A percentile compares a stretch with the other conserved stretches of the same genome.
Evolutionary conservation across 2,888 invertebrate species (phyloP).

Genomic region (Acheta domesticus): DNA sequence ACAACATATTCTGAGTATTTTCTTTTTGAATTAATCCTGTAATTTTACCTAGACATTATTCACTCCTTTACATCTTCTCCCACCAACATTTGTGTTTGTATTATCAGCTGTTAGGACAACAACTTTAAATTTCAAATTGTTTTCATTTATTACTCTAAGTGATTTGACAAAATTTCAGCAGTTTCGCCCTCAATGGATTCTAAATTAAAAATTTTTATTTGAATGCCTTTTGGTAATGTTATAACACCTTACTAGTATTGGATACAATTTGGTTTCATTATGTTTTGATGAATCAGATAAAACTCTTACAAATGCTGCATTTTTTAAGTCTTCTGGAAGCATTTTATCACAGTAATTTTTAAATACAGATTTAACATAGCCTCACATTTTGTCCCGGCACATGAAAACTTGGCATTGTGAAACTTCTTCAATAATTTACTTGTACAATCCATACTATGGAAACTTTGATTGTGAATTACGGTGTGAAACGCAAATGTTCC

Average conservation of each 20-base stretch:
- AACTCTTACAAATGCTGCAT: conserved; percentile 28
- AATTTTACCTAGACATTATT: conserved; percentile 19
- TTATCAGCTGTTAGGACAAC: conserved; percentile 5
- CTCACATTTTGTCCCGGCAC: conserved; percentile 23
- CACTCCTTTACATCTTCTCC: not conserved
- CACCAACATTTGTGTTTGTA: conserved; percentile 19
- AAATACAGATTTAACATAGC: not conserved
- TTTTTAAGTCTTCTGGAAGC: conserved; percentile 20
- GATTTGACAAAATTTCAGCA: not conserved
- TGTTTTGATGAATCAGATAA: conserved; percentile 37
- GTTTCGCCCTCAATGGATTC: not conserved
- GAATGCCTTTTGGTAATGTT: not conserved
- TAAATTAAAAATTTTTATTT: conserved; percentile 18
- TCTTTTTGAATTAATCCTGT: not conserved
- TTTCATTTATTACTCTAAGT: not conserved
- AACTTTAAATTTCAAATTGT: conserved; percentile 12
- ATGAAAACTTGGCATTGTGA: conserved; percentile 28
- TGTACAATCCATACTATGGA: conserved; percentile 31
- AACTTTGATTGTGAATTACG: conserved; percentile 34
- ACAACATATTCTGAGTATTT: not conserved
- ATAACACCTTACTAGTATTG: conserved; percentile 31
- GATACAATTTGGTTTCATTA: conserved; percentile 38
- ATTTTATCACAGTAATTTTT: conserved; percentile 22
- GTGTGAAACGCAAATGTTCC: conserved; percentile 33
- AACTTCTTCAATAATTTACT: not conserved